Percentiles rank a stretch among this genome's conserved stretches.
phyloP scores from a whole-genome alignment of 2,797 vertebrate species.

The Hippopotamyrus pictus region DNA sequence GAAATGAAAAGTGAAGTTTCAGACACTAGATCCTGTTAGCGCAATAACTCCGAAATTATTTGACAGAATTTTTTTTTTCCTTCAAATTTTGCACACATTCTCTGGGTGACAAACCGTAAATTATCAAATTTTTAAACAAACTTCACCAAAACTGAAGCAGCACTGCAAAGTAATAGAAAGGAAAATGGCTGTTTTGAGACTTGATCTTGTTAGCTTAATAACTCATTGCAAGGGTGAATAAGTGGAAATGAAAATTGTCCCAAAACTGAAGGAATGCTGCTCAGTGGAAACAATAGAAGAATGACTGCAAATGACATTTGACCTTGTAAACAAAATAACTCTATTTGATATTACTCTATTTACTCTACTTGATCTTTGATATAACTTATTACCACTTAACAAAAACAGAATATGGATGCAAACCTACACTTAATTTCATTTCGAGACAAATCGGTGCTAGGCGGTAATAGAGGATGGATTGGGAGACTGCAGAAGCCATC shows the following conservation, averaged over 20 bases:
- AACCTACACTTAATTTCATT: neutral
- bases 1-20: neutral
- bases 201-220: neutral
- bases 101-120: neutral
- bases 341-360: neutral
- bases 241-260: neutral
- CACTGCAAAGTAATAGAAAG: neutral
- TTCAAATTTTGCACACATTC: neutral
- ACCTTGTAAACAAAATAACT: neutral
- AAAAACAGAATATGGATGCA: neutral
- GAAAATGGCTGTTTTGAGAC: neutral
- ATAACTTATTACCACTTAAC: neutral
- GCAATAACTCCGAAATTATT: neutral
- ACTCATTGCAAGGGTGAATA: neutral
- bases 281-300: neutral
- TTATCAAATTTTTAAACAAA: neutral
- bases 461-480: neutral
- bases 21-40: neutral
- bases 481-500: neutral
- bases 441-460: neutral
- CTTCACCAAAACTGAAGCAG: neutral
- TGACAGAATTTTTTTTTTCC: neutral
- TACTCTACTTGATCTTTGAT: neutral
- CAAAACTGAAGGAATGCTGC: neutral
- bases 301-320: neutral